Evolutionary conservation across 2,888 invertebrate genomes (phyloP), one percentile per base, ranked within the genome.

Genomic region (Melitaea athalia): DNA sequence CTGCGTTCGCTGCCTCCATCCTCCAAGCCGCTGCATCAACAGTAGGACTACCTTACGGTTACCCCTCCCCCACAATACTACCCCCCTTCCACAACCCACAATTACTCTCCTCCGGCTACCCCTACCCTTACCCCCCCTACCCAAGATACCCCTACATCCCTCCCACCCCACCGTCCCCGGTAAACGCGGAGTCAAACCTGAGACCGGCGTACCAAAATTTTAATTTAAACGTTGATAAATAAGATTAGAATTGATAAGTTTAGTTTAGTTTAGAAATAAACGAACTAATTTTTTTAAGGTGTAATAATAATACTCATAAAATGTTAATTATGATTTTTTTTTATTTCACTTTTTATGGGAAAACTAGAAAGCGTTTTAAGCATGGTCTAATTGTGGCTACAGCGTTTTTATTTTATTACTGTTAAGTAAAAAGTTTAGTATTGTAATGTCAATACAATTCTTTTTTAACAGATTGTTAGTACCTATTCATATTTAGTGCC

Each of bases 1-100:
- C 99, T 0, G 96, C 98, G 0, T 95, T 99, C 79, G 98, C 98
- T 6, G 98, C 98, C 3, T 96, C 98, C 47, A 94, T 99, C 10
- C 94, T 98, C 1, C 98, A 98, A 81, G 98, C 98, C 0, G 97
- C 97, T 0, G 96, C 97, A 8, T 96, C 95, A 4, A 94, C 95
- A 11, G 95, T 95, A 11, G 94, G 95, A 61, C 89, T 95, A 67
- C 94, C 95, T 4, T 95, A 94, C 82, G 94, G 93, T 0, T 94
- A 94, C 72, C 94, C 94, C 11, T 87, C 91, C 42, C 94, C 93
- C 71, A 95, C 90, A 75, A 93, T 92, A 74, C 94, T 83, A 84
- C 95, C 93, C 79, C 93, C 87, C 66, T 89, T 92, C 76, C 91
- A 93, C 68, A 93, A 93, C 74, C 94, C 94, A 0, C 94, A 95